Conservation (phyloP, 30 jellyfish, hydroid and myxozoan genomes). For the Aurelia coerulea region DNA sequence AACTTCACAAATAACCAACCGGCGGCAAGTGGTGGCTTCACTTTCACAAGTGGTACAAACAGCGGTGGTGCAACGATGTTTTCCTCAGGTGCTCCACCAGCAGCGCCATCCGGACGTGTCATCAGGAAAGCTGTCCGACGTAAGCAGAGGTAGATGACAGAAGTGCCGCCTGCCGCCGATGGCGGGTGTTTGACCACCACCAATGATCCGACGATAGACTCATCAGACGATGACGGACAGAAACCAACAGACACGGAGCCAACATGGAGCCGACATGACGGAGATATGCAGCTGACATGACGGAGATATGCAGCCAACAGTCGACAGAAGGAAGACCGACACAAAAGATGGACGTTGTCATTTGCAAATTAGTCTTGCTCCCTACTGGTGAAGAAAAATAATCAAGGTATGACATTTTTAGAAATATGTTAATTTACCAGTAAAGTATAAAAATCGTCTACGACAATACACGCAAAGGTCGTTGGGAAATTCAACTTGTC, state of each 20-base stretch:
- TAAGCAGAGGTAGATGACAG: constrained; percentile 9
- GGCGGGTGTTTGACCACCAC: background rate
- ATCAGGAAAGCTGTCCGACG: constrained; percentile 61
- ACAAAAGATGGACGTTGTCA: background rate
- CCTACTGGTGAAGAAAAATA: too few species aligned
- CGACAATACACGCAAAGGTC: too few species aligned
- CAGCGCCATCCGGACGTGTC: constrained; percentile 33
- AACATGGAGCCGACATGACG: background rate
- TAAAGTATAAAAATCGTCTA: too few species aligned
- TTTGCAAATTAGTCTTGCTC: too few species aligned
- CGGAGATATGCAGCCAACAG: background rate
- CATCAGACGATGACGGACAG: constrained; percentile 26
- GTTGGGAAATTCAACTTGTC: too few species aligned
- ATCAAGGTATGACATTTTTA: too few species aligned
- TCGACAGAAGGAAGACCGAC: background rate
- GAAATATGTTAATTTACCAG: too few species aligned
- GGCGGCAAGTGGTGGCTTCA: constrained; percentile 38
- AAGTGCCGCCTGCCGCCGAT: background rate
- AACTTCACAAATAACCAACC: constrained; percentile 18
- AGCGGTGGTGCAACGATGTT: constrained; percentile 10
- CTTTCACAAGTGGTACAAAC: constrained; percentile 24
- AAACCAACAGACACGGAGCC: background rate
- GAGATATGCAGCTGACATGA: background rate
- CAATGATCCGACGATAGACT: constrained; percentile 15
- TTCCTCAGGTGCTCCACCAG: constrained; percentile 48